Evolutionary conservation across 2,113 vertebrate genomes (phyloP).

Genomic region (Gnathonemus longibarbis): DNA sequence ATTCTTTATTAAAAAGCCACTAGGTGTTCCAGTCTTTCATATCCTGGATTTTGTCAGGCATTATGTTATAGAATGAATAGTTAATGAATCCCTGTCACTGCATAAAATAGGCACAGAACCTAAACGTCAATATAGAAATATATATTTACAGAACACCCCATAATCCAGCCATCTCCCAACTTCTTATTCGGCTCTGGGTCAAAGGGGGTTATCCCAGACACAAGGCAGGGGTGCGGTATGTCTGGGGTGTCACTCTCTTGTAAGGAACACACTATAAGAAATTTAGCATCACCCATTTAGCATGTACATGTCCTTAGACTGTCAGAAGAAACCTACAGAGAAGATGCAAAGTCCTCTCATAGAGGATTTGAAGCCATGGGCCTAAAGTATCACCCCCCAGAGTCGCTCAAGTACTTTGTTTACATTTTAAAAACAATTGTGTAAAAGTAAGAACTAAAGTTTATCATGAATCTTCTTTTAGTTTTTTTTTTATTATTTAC

Average conservation of each 20-base stretch:
- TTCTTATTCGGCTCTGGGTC: background rate
- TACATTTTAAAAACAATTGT: background rate
- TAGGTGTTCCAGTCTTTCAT: background rate
- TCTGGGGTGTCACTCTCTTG: background rate
- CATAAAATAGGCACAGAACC: background rate
- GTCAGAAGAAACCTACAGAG: background rate
- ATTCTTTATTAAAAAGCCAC: background rate
- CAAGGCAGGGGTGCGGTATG: background rate
- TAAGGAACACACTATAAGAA: background rate
- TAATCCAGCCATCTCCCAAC: background rate
- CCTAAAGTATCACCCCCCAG: background rate
- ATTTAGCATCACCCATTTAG: background rate
- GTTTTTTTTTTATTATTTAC: background rate
- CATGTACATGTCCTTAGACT: background rate
- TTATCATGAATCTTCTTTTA: background rate
- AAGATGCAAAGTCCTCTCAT: background rate
- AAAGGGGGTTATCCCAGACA: background rate
- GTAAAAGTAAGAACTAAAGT: background rate
- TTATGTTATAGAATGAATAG: background rate
- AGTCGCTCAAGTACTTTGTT: background rate
- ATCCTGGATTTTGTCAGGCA: background rate
- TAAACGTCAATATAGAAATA: background rate
- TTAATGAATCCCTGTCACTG: background rate
- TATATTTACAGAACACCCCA: background rate
- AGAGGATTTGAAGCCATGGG: background rate